Base-by-base conservation (phyloP, 2,113 vertebrate species). In the Microtus pennsylvanicus region DNA sequence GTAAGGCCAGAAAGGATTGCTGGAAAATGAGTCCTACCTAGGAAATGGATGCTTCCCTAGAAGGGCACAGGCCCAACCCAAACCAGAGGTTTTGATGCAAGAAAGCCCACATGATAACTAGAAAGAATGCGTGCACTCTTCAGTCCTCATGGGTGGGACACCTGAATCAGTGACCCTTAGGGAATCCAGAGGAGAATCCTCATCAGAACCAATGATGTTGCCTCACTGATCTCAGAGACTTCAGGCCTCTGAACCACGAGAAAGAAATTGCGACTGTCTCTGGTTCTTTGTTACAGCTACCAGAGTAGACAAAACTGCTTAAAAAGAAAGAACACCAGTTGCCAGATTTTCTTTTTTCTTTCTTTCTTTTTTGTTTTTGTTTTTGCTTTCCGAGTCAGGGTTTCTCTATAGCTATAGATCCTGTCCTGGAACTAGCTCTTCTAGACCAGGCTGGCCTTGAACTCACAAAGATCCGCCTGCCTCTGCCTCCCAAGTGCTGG, bases 21-120 rank as follows among this genome's bases (percentile, higher is more conserved):
- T 83, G 63, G 80, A 63, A 89, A 95, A 55, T 42, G 55, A 94
- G 28, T 81, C 47, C 17, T 92, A 52, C 47, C 17, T 92, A 52
- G 83, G 83, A 92, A 96, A 92, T 75, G 30, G 33, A 82, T 83
- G 76, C 50, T 81, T 90, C 28, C 83, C 78, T 76, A 75, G 24
- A 87, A 90, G 74, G 69, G 42, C 63, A 93, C 35, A 87, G 33
- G 13, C 47, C 35, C 22, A 30, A 14, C 47, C 80, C 35, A 91
- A 93, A 95, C 45, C 1, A 76, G 7, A 28, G 6, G 47, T 22
- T 75, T 19, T 52, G 52, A 92, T 16, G 14, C 11, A 76, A 47
- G 26, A 87, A 4, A 87, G 76, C 21, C 81, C 77, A 61, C 42
- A 38, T 21, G 26, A n/a, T 87, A 76, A 88, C 87, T 65, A 24